A percentile compares a stretch with the other conserved stretches of the same genome.
These are phyloP conservation scores for Hypolimnas misippus DNA, from an alignment of 2,888 invertebrate species.

Conservation along the genomic window DNA sequence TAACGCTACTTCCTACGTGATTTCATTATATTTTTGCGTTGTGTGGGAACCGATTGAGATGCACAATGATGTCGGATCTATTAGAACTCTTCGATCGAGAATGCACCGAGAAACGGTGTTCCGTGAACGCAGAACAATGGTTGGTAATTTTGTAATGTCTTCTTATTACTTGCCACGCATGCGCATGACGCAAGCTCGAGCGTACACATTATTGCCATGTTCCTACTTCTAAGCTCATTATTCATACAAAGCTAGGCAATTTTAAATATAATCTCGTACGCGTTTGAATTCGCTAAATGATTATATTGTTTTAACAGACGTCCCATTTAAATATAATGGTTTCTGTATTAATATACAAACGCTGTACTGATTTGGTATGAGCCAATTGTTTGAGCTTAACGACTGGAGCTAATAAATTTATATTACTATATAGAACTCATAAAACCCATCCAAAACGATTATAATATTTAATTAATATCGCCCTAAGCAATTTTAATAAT, in stretches of 20 bases:
- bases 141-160: conserved; percentile 80
- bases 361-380: conserved; percentile 20
- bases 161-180: conserved; percentile 75
- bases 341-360: conserved; percentile 22
- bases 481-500: conserved; percentile 14
- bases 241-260: conserved; percentile 62
- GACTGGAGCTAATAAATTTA: background rate
- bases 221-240: conserved; percentile 60
- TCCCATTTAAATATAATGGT: conserved; percentile 42
- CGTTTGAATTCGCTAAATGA: conserved; percentile 45
- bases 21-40: conserved; percentile 54
- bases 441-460: background rate
- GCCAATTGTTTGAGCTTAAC: conserved; percentile 10
- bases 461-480: background rate
- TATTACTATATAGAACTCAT: background rate
- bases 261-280: conserved; percentile 54
- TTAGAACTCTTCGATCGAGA: conserved; percentile 65
- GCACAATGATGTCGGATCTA: conserved; percentile 70
- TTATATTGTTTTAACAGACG: conserved; percentile 39
- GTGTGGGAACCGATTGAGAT: conserved; percentile 67
- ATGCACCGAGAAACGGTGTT: conserved; percentile 66
- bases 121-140: conserved; percentile 81
- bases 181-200: conserved; percentile 75
- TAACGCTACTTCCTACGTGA: conserved; percentile 56
- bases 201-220: conserved; percentile 53